Evolutionary conservation across 1,140 invertebrate genomes (phyloP).

Genomic region (Melitaea cinxia): DNA sequence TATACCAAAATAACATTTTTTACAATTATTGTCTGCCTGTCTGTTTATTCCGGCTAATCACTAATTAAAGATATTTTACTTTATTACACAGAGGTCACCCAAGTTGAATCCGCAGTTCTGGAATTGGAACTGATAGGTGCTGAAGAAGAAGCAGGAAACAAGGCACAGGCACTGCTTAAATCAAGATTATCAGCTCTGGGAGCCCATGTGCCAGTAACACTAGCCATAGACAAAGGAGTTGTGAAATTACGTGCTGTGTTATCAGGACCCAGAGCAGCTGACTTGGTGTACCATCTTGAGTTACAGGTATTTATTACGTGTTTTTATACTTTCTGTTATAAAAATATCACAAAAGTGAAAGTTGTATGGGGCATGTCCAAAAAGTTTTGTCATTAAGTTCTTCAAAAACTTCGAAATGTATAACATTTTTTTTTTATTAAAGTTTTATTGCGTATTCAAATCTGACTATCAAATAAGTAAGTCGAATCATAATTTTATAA

Average conservation of each 20-base stretch:
- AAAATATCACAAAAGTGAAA: too few species aligned
- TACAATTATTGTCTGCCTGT: too few species aligned
- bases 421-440: too few species aligned
- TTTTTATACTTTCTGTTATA: too few species aligned
- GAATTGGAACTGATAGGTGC: slow-evolving; percentile 66
- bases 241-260: slow-evolving; percentile 49
- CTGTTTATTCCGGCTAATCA: too few species aligned
- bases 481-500: too few species aligned
- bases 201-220: slow-evolving; percentile 54
- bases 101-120: slow-evolving; percentile 68
- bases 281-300: slow-evolving; percentile 70
- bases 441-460: too few species aligned
- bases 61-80: neutral
- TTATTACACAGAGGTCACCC: slow-evolving; percentile 56
- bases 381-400: too few species aligned
- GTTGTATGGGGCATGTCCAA: too few species aligned
- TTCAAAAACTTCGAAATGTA: too few species aligned
- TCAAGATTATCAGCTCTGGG: slow-evolving; percentile 54
- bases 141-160: slow-evolving; percentile 44
- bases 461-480: too few species aligned
- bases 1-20: too few species aligned
- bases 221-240: slow-evolving; percentile 43
- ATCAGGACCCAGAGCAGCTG: slow-evolving; percentile 56
- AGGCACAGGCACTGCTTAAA: slow-evolving; percentile 44
- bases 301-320: slow-evolving; percentile 46